phyloP scores from a whole-genome alignment of 1,140 invertebrate genomes.

The Acromyrmex echinatior region DNA sequence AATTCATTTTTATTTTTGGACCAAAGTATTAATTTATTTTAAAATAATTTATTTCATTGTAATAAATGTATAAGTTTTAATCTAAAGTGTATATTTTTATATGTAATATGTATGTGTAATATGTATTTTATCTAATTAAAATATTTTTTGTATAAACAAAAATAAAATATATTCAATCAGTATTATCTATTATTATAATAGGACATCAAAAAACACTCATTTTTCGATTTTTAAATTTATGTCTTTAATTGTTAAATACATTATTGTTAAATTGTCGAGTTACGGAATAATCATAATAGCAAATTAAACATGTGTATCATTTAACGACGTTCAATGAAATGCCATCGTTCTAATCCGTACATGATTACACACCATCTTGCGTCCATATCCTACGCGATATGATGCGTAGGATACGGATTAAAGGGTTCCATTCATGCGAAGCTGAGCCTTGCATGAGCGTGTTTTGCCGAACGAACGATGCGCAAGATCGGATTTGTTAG shows the following conservation, averaged over 20 bases:
- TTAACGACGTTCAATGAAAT: conserved; percentile 55
- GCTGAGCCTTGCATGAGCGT: conserved; percentile 48
- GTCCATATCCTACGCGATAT: conserved; percentile 79
- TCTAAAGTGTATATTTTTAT: background rate
- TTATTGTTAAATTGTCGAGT: background rate
- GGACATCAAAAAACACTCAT: background rate
- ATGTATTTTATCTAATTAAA: background rate
- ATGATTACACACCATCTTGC: conserved; percentile 83
- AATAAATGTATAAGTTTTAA: background rate
- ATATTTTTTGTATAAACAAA: background rate
- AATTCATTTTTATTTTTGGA: background rate
- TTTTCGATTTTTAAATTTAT: background rate
- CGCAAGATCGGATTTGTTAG: conserved; percentile 84
- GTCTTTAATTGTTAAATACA: background rate
- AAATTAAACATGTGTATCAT: conserved; percentile 32
- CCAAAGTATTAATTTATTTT: background rate
- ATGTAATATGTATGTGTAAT: background rate
- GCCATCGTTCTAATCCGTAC: conserved; percentile 70
- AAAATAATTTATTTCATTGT: background rate
- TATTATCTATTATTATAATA: background rate
- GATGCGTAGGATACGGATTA: conserved; percentile 69
- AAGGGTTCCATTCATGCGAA: conserved; percentile 77
- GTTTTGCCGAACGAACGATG: conserved; percentile 77
- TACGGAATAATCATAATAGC: background rate
- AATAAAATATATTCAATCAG: background rate